Percentiles rank a stretch among this genome's conserved stretches.
These are phyloP conservation scores for Gymnopithys bicolor DNA, from an alignment of 2,797 vertebrate species.

Conservation along the genomic window DNA sequence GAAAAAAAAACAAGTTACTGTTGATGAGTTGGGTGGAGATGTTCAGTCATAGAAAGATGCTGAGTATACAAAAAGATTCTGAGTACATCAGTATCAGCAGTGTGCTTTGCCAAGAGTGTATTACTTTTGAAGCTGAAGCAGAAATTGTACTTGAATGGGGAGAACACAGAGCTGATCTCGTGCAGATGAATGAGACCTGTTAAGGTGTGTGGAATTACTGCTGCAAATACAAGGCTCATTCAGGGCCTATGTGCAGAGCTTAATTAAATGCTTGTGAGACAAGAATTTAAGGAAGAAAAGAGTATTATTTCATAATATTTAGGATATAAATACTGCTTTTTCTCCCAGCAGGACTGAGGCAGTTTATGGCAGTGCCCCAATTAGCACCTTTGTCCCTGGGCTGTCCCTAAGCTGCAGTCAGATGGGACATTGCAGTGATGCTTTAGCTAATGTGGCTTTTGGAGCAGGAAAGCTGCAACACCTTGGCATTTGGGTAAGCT, in stretches of 20 bases:
- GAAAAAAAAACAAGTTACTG: neutral
- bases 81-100: neutral
- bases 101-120: neutral
- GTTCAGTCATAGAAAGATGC: neutral
- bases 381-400: neutral
- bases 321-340: neutral
- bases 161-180: neutral
- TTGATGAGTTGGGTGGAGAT: neutral
- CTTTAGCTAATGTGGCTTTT: neutral
- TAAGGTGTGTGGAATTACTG: neutral
- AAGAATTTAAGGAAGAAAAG: neutral
- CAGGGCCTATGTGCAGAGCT: neutral
- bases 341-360: neutral
- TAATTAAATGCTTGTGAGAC: neutral
- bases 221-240: neutral
- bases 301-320: neutral
- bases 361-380: neutral
- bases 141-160: neutral
- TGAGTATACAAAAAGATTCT: neutral
- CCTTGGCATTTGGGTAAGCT: neutral
- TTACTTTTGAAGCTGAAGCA: slow-evolving; percentile 16
- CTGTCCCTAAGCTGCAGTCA: neutral
- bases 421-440: neutral
- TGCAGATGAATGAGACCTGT: neutral
- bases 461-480: neutral